phyloP scores from a whole-genome alignment of 30 jellyfish, hydroid and myxozoan genomes.

The Cassiopea xamachana region DNA sequence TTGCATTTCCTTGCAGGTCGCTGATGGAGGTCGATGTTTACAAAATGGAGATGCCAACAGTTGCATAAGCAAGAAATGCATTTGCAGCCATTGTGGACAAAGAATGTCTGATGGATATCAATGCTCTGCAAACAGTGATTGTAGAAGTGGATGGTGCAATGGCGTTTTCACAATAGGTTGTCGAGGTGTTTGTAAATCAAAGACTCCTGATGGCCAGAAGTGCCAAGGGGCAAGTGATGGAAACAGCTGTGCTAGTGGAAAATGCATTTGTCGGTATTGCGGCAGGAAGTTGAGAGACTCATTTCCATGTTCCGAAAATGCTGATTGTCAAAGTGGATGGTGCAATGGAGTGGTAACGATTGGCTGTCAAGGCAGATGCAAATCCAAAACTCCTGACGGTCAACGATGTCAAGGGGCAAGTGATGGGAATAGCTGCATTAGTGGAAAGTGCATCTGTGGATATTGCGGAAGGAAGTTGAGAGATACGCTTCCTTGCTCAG shows the following conservation, averaged over 20 bases:
- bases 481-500: not conserved
- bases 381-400: not conserved
- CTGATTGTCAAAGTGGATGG: not conserved
- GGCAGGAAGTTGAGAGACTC: not conserved
- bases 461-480: constrained; percentile 34
- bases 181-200: not conserved
- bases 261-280: not conserved
- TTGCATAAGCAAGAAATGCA: not conserved
- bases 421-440: constrained; percentile 15
- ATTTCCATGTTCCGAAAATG: not conserved
- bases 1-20: not conserved
- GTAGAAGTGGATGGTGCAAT: not conserved
- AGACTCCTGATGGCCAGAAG: not conserved
- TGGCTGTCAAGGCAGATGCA: not conserved
- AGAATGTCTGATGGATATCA: not conserved
- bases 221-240: not conserved
- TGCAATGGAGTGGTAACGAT: not conserved
- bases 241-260: not conserved
- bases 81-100: not conserved
- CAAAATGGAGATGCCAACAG: not conserved
- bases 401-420: constrained; percentile 4
- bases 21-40: not conserved
- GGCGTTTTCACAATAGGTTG: not conserved
- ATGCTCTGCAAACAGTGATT: not conserved
- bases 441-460: constrained; percentile 35